phyloP scores from a whole-genome alignment of 2,113 vertebrate genomes.

The Phaethornis superciliosus region DNA sequence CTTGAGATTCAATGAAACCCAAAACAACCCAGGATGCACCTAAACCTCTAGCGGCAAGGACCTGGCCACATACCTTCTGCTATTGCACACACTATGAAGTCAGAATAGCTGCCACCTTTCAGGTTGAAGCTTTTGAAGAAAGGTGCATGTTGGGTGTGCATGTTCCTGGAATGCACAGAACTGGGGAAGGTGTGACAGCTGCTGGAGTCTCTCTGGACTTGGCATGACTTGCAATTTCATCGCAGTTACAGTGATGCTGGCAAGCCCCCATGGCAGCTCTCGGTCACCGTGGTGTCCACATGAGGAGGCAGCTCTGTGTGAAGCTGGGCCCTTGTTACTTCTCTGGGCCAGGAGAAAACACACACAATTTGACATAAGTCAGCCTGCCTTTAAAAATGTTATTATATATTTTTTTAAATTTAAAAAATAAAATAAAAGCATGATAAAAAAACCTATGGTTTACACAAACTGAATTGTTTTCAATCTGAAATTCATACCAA shows the following conservation, averaged over 20 bases:
- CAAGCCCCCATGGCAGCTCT: rapidly evolving
- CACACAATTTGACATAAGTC: not conserved
- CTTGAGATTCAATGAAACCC: not conserved
- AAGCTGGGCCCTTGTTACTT: not conserved
- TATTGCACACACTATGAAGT: not conserved
- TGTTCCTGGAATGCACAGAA: not conserved
- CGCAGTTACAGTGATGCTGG: not conserved
- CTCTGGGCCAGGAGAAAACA: not conserved
- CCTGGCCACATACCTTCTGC: not conserved
- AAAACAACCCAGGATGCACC: not conserved
- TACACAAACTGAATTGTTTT: not conserved
- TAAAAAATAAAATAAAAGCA: not conserved
- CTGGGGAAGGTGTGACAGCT: rapidly evolving
- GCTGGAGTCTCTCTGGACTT: rapidly evolving
- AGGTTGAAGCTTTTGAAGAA: not conserved
- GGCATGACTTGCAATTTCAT: not conserved
- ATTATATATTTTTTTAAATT: not conserved
- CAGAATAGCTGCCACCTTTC: not conserved
- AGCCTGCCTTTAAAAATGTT: not conserved
- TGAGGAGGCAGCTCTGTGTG: not conserved
- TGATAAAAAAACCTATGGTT: not conserved
- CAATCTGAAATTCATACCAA: not conserved
- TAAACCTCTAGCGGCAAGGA: not conserved
- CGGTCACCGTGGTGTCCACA: not conserved
- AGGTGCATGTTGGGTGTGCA: rapidly evolving